Percentiles rank a stretch among this genome's conserved stretches.
These are phyloP conservation scores for Squalus acanthias DNA, from an alignment of 2,797 vertebrate genomes.

Conservation along the genomic window DNA sequence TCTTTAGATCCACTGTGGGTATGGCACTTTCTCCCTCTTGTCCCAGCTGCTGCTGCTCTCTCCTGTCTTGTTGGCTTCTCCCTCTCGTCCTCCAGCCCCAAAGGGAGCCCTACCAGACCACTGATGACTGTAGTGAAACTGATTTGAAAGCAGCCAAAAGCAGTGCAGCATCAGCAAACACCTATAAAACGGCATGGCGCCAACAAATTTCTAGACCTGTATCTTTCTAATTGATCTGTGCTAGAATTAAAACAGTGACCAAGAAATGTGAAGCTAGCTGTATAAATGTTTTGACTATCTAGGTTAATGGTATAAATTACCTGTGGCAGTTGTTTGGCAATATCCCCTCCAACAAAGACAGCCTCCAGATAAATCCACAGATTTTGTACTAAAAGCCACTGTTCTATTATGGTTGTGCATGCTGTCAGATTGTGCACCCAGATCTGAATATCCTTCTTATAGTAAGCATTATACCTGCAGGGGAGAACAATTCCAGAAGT, in stretches of 20 bases:
- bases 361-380: constrained; percentile 69
- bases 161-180: neutral
- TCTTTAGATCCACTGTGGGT: too few species aligned
- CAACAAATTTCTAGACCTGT: neutral
- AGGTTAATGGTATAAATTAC: constrained; percentile 46
- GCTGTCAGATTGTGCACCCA: constrained; percentile 61
- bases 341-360: constrained; percentile 66
- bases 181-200: neutral
- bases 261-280: neutral
- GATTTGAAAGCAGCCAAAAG: neutral
- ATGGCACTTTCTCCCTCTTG: too few species aligned
- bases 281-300: neutral
- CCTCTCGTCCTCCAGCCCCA: neutral
- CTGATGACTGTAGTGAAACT: neutral
- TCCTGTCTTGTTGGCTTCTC: neutral
- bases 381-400: constrained; percentile 65
- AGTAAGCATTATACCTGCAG: constrained; percentile 60
- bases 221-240: neutral
- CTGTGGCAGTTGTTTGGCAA: constrained; percentile 65
- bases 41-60: too few species aligned
- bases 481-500: neutral
- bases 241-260: neutral
- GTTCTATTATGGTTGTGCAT: constrained; percentile 63
- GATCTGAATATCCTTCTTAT: constrained; percentile 64
- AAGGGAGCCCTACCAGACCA: neutral